A percentile compares a stretch with the other conserved stretches of the same genome.
Evolutionary conservation across 2,888 invertebrate genomes (phyloP).

Genomic region (Rhingia rostrata): DNA sequence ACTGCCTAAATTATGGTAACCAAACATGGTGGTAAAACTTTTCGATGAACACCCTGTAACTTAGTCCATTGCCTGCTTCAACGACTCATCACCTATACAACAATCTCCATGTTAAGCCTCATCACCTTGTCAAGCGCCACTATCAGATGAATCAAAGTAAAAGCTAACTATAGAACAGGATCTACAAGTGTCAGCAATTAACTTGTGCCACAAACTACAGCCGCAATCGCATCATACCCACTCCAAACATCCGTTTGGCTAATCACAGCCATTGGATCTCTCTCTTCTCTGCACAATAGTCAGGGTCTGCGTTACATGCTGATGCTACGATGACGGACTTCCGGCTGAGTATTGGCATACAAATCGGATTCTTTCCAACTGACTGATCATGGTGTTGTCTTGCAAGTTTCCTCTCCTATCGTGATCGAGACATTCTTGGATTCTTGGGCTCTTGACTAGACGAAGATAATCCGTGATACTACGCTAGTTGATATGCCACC

Average conservation of each 20-base stretch:
- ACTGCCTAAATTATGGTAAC: too few relatives aligned
- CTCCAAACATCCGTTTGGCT: constrained; percentile 64
- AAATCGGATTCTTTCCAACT: constrained; percentile 40
- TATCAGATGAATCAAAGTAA: constrained; percentile 17
- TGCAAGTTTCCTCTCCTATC: background rate
- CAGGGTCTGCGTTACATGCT: constrained; percentile 37
- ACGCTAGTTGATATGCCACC: constrained; percentile 53
- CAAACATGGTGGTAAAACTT: too few relatives aligned
- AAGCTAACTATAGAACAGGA: constrained; percentile 58
- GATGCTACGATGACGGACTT: constrained; percentile 39
- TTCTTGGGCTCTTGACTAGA: constrained; percentile 41
- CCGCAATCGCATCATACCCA: constrained; percentile 31
- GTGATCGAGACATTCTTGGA: constrained; percentile 42
- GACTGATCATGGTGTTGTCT: constrained; percentile 27
- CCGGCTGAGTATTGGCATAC: constrained; percentile 36
- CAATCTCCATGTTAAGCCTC: constrained; percentile 20
- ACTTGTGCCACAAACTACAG: constrained; percentile 28
- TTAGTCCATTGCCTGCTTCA: background rate
- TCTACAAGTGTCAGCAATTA: constrained; percentile 65
- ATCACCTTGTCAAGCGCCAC: constrained; percentile 4
- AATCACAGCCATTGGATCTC: constrained; percentile 47
- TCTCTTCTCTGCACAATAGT: constrained; percentile 22
- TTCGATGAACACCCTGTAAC: too few relatives aligned
- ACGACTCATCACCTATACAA: constrained; percentile 19
- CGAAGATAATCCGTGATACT: constrained; percentile 37